Base-by-base conservation (phyloP, 2,888 invertebrate genomes). In the Dichetophora obliterata region DNA sequence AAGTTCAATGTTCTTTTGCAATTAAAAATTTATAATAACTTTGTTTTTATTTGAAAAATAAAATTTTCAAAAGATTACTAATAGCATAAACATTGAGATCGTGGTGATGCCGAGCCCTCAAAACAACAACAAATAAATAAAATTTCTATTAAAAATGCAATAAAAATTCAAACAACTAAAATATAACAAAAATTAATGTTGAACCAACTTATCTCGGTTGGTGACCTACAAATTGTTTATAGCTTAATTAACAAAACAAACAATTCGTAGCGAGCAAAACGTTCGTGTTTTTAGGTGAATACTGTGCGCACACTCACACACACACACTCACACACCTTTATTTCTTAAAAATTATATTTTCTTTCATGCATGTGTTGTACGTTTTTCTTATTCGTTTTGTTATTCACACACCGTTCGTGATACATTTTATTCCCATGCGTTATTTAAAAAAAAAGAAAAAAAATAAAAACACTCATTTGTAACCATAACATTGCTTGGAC, bases 171-270 rank as follows among this genome's bases (percentile, higher is more conserved):
- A 71, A 70, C 19, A 54, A 54, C 22, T 6, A 27, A 43, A 11
- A 43, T 43, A 43, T 11, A 43, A 43, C n/a, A 0, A 59, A 59
- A 34, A 66, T 22, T 9, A 66, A 37, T 27, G 24, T 37, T 43
- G 9, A 19, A 34, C 43, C 22, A 65, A 65, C 22, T 43, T 19
- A 19, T 43, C 37, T 71, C 54, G 52, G 54, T 71, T 27, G 24
- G 63, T 57, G 65, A 74, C 73, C 73, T 74, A 74, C 66, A 75
- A 66, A 34, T 59, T 22, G 27, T 68, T 59, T 65, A 27, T 37
- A 48, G 77, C 63, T 57, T 70, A 54, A 70, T 77, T 77, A 77
- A 31, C 69, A 69, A 77, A 77, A 74, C 73, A 74, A 77, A 74
- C 74, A 77, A 31, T 69, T 11, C 43, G 43, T 43, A 14, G 43